Evolutionary conservation across 2,113 vertebrate genomes (phyloP).

Genomic region (Plecturocebus donacophilus): DNA sequence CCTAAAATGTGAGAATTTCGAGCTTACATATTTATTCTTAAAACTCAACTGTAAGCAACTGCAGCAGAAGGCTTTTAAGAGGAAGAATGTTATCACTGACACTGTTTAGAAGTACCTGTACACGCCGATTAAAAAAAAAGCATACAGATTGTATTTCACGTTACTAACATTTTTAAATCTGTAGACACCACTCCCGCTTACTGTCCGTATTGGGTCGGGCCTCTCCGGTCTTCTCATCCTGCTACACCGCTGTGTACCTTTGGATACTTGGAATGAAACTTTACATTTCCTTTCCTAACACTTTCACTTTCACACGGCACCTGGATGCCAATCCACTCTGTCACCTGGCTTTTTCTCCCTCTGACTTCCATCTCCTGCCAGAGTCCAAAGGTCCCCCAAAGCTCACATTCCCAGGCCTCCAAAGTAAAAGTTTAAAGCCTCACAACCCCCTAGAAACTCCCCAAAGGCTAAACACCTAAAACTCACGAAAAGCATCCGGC

Average conservation of each 20-base stretch:
- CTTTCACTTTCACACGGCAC: background rate
- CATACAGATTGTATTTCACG: background rate
- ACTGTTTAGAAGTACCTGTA: background rate
- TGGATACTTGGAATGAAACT: background rate
- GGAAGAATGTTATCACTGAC: background rate
- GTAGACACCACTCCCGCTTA: background rate
- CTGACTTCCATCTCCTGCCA: background rate
- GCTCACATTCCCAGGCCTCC: background rate
- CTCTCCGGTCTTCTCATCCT: background rate
- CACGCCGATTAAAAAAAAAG: background rate
- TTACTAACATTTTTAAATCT: background rate
- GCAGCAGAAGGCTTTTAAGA: background rate
- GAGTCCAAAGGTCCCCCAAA: background rate
- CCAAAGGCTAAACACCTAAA: background rate
- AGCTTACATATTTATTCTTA: background rate
- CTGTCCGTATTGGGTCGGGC: background rate
- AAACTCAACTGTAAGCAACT: background rate
- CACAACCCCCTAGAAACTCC: background rate
- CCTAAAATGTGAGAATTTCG: background rate
- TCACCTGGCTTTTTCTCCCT: background rate
- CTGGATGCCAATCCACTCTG: background rate
- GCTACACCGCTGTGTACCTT: too few relatives aligned
- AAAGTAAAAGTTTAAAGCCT: background rate
- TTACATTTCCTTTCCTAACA: background rate
- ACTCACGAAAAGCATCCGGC: background rate